phyloP scores from a whole-genome alignment of 2,797 vertebrate species.

The Salmo trutta region DNA sequence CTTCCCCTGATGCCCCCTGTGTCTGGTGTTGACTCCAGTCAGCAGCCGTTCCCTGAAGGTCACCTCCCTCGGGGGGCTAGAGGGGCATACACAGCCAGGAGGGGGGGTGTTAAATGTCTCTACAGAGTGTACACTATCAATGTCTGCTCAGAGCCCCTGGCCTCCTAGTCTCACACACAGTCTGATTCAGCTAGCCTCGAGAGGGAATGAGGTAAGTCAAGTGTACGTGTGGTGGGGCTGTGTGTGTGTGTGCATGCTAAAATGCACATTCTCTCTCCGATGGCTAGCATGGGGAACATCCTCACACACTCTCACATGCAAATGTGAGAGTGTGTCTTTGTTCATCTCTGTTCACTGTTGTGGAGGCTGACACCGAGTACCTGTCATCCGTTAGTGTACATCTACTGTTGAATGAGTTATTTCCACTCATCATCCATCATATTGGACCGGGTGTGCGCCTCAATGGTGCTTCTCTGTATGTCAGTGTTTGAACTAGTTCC shows the following conservation, averaged over 20 bases:
- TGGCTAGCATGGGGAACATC: not conserved
- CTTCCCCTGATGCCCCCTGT: not conserved
- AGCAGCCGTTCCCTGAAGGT: not conserved
- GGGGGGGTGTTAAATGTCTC: constrained; percentile 10
- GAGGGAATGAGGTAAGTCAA: not conserved
- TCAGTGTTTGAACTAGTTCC: constrained; percentile 42
- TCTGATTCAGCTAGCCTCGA: not conserved
- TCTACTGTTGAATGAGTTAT: constrained; percentile 61
- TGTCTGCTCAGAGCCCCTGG: not conserved
- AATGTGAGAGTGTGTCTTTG: too few species aligned
- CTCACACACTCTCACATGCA: not conserved
- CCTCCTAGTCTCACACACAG: not conserved
- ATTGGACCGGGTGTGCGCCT: constrained; percentile 5
- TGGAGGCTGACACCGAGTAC: not conserved
- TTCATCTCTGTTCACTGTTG: not conserved
- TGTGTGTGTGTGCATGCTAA: constrained; percentile 6
- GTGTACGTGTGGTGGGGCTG: not conserved
- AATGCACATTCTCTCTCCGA: not conserved
- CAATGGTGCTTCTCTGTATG: constrained; percentile 4
- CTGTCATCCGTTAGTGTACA: constrained; percentile 57
- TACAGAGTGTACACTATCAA: not conserved
- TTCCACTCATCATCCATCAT: constrained; percentile 20
- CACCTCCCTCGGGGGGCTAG: not conserved
- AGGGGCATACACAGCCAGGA: constrained; percentile 11
- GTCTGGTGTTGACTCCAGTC: not conserved